Base-by-base conservation (phyloP, 2,797 vertebrate species). In the Silurus lanzhouensis region DNA sequence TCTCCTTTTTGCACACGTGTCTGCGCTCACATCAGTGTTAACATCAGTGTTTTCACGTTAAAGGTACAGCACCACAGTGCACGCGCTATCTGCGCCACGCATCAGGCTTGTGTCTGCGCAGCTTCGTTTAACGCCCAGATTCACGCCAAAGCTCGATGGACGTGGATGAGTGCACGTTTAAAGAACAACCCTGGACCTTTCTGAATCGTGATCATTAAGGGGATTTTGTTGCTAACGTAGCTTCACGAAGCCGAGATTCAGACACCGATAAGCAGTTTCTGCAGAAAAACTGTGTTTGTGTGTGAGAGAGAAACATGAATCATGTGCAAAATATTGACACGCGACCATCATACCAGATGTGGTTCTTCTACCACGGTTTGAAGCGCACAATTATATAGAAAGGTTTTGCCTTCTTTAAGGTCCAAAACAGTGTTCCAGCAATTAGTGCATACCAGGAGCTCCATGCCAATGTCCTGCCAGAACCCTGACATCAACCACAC, bases 121-220 rank as follows among this genome's bases (percentile, higher is more conserved):
- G 22, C 55, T 12, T 71, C 22, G 44, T 63, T 80, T 72, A 63
- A 81, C 84, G 77, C 84, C 60, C 77, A 72, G 67, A 60, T 85
- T 85, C 76, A 52, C 84, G 14, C 25, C 19, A 85, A 19, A 72
- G 46, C 61, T 15, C 60, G 27, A 48, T 19, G 57, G 77, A 55
- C 13, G 31, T 72, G 78, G 77, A 85, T 81, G 84, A 85, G 58
- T 72, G 84, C 84, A 14, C 77, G 17, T 55, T 61, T 61, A 79
- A 84, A 58, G 27, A 48, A 6, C 61, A 63, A 27, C 15, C 7
- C 44, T 31, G 57, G 38, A 57, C 57, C 67, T 72, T 52, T 85
- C 9, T 85, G 76, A 85, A 64, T 80, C 57, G 27, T 17, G 48
- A 80, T 85, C 76, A 85, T 80, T 64, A 80, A 63, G 83, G 14